Evolutionary conservation across 2,797 vertebrate species (phyloP).

Genomic region (Leontocebus nigricollis): DNA sequence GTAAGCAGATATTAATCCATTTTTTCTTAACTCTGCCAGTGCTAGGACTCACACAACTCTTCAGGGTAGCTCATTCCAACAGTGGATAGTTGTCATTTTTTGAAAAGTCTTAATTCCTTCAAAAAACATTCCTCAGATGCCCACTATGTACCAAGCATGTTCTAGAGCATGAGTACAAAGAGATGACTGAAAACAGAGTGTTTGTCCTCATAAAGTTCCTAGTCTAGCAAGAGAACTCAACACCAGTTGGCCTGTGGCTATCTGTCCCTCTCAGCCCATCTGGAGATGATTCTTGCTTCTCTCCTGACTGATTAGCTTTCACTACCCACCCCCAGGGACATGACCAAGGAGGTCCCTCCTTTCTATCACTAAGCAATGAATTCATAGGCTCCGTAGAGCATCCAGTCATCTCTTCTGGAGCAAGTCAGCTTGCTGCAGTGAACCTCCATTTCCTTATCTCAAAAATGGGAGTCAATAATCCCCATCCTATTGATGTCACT

Average conservation of each 20-base stretch:
- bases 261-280: not conserved
- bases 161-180: not conserved
- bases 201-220: not conserved
- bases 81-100: not conserved
- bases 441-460: not conserved
- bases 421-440: not conserved
- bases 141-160: not conserved
- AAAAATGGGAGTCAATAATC: not conserved
- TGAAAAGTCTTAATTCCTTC: not conserved
- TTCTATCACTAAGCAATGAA: not conserved
- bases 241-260: not conserved
- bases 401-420: not conserved
- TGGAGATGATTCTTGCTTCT: not conserved
- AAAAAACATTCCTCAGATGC: not conserved
- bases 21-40: not conserved
- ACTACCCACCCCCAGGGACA: not conserved
- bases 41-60: not conserved
- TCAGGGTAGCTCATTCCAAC: not conserved
- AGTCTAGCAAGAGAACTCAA: not conserved
- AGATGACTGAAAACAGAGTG: not conserved
- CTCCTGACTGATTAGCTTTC: not conserved
- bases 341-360: not conserved
- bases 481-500: not conserved
- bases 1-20: not conserved
- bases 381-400: not conserved